Evolutionary conservation across 2,888 invertebrate genomes (phyloP), one percentile per base, ranked within the genome.

Genomic region (Eueremaeus valkanovi): DNA sequence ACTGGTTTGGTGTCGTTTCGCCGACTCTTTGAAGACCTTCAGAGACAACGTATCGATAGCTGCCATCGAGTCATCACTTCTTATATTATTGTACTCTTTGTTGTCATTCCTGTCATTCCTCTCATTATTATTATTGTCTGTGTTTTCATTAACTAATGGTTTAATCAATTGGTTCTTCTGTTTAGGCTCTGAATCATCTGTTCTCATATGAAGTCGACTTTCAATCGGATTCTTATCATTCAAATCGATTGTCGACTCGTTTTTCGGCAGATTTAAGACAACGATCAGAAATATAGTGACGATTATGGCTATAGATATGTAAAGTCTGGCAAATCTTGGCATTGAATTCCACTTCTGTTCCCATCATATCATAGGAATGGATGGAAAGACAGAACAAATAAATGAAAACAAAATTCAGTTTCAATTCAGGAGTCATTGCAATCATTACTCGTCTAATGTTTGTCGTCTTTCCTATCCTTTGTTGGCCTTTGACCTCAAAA

Each of bases 1-100:
- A 13, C 88, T 87, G 82, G 92, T 96, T 77, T 75, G 72, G 40
- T 68, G 40, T 36, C 24, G 33, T 21, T 29, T 0, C 9, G 33
- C 45, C 31, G 75, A 66, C 27, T 58, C 29, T 42, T 73, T 73
- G 21, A 73, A 73, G 5, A 33, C 16, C 16, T 51, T 31, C 21
- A 45, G 24, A 33, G 45, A 24, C 21, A 70, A 33, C 29, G 21
- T n/a, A 29, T 68, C 42, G 29, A 55, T 42, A 18, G 27, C 49
- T 27, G n/a, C 18, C n/a, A 36, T 51, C 24, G 18, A 70, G 0
- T n/a, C n/a, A 27, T n/a, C 49, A n/a, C 11, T n/a, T 49, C 18
- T 2, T 29, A 70, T 73, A 16, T 9, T 9, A 29, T 68, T n/a
- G 36, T 36, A 31, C 13, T 27, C 33, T 29, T 75, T 31, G 18